Conservation (phyloP, 2,797 vertebrate species). For the Sebastes iracundus region DNA sequence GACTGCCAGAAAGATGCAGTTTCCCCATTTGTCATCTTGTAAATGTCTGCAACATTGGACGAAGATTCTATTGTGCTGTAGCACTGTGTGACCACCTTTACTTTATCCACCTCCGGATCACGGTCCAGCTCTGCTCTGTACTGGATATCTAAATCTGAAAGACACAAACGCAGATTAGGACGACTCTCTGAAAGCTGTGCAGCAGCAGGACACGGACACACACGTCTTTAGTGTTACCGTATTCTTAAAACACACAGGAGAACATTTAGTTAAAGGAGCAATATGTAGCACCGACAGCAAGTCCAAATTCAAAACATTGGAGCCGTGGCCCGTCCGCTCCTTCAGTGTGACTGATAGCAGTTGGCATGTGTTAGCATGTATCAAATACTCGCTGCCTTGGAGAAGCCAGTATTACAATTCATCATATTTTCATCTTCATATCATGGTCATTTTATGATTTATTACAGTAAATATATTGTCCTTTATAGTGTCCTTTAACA, state of each 20-base stretch:
- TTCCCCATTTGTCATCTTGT: constrained; percentile 97
- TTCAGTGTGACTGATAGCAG: no score
- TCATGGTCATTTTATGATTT: no score
- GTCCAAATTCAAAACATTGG: no score
- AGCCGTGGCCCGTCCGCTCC: no score
- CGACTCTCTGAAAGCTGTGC: neutral
- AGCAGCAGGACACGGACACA: neutral
- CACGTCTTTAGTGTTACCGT: neutral
- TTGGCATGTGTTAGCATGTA: no score
- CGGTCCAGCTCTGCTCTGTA: constrained; percentile 87
- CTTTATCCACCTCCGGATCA: constrained; percentile 90
- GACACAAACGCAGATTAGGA: neutral
- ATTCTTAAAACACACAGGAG: neutral
- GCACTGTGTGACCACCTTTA: constrained; percentile 94
- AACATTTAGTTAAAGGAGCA: neutral
- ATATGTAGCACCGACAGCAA: no score
- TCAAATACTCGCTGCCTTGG: no score
- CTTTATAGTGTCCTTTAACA: no score
- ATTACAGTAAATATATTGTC: no score
- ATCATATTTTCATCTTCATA: fast-evolving
- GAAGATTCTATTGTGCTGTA: constrained; percentile 94
- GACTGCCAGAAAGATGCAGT: constrained; percentile 97
- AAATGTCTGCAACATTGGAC: constrained; percentile 90
- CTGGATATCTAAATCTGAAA: constrained; percentile 84
- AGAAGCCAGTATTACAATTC: no score